Base-by-base conservation (phyloP, 1,140 invertebrate genomes). In the Chironomus tepperi region DNA sequence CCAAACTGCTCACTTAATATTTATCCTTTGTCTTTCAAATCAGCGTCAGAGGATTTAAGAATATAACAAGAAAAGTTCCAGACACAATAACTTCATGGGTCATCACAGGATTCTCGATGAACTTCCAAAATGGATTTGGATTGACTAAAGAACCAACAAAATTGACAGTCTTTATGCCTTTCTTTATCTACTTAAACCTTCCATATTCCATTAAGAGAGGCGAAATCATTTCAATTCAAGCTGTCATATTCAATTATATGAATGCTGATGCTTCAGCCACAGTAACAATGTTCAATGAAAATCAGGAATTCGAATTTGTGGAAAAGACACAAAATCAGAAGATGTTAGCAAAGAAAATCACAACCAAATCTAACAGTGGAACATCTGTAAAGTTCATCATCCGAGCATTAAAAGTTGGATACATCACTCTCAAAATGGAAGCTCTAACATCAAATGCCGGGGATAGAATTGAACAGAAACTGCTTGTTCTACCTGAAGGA, bases 71-170 rank as follows among this genome's bases (percentile, higher is more conserved):
- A 12, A 72, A 72, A 19, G 87, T 92, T 47, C 94, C 94, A 0
- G 91, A 93, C 78, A 90, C 91, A 0, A 92, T 96, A 70, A 97
- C 94, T 0, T 94, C 93, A 1, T 98, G 96, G 95, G 86, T 93
- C 16, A 86, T 98, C 0, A 93, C 92, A 43, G 97, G 93, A 1
- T 99, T 99, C 81, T 94, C 97, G 0, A 84, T 98, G 65, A 93
- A 96, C 83, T 85, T 90, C 0, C 84, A 90, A 10, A 83, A 89
- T 74, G 97, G 97, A 16, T 85, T 99, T 0, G 95, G 94, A 2
- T 84, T 98, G 3, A 89, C 93, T 10, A 82, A 89, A 74, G 79
- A 85, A 75, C 85, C 91, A 16, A 87, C 88, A 77, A 92, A 91
- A 87, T 77, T 95, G 15, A 87, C 86, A 81, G 90, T 93, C 1